These are phyloP conservation scores for Pheosia gnoma DNA, from an alignment of 2,888 invertebrate species.

Conservation along the genomic window DNA sequence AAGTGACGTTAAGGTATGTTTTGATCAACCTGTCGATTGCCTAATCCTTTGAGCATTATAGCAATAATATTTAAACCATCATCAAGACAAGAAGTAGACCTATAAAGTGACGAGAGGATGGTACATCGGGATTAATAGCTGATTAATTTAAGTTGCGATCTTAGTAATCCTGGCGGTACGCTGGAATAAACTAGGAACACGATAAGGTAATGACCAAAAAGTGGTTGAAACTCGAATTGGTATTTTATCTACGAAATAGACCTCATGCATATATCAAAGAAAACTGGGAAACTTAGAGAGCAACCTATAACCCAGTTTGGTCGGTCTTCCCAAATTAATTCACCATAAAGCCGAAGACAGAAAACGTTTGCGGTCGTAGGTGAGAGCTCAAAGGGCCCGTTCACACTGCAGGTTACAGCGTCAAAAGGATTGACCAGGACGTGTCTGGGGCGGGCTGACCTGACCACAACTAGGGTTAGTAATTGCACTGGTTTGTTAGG, in stretches of 20 bases:
- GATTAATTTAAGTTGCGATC: no score
- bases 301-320: constrained; percentile 12
- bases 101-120: no score
- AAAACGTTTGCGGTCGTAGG: constrained; percentile 78
- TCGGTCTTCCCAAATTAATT: constrained; percentile 47
- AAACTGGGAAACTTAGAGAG: background rate
- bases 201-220: no score
- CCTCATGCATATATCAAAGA: background rate
- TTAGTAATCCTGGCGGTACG: no score
- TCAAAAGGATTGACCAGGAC: constrained; percentile 76
- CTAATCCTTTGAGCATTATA: no score
- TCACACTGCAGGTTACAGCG: constrained; percentile 65
- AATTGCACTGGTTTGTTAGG: background rate
- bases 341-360: constrained; percentile 61
- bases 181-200: no score
- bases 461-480: constrained; percentile 57
- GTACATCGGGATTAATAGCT: no score
- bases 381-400: constrained; percentile 77
- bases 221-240: no score
- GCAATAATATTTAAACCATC: no score
- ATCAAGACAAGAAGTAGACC: no score
- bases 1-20: no score
- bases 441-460: constrained; percentile 54
- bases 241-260: background rate
- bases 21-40: no score